phyloP scores from a whole-genome alignment of 2,797 vertebrate species.

The Acanthopagrus latus region DNA sequence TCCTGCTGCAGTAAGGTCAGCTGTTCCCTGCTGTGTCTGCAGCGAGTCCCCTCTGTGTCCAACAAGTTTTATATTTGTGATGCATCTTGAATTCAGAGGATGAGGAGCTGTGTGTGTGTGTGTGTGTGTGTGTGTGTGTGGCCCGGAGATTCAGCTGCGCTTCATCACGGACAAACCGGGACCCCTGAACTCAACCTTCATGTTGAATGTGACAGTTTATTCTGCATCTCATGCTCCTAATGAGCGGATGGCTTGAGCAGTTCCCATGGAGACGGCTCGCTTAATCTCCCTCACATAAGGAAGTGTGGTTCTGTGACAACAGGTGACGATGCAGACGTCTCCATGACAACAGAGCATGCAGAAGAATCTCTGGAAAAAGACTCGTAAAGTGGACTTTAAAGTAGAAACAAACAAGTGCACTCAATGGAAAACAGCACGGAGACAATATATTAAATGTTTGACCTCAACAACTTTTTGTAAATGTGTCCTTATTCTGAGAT shows the following conservation, averaged over 20 bases:
- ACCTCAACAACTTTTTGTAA: too few relatives aligned
- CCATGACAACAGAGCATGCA: neutral
- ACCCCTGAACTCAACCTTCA: neutral
- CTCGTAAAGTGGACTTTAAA: neutral
- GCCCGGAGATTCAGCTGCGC: neutral
- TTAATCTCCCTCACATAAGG: neutral
- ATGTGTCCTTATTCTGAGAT: too few relatives aligned
- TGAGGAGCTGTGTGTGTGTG: neutral
- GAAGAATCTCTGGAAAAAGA: neutral
- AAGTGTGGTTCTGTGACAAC: neutral
- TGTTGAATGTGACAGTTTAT: neutral
- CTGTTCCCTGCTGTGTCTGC: neutral
- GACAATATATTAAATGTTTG: too few relatives aligned
- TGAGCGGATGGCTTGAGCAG: neutral
- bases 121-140: neutral
- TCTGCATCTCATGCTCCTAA: neutral
- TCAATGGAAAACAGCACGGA: too few relatives aligned
- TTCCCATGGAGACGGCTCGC: neutral
- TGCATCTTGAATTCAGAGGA: neutral
- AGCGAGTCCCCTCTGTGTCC: neutral
- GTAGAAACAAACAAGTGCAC: neutral
- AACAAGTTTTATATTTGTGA: neutral
- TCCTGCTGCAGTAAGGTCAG: neutral
- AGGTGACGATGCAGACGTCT: neutral
- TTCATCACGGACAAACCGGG: neutral